phyloP scores from a whole-genome alignment of 2,113 vertebrate genomes.

The Cinclus cinclus region DNA sequence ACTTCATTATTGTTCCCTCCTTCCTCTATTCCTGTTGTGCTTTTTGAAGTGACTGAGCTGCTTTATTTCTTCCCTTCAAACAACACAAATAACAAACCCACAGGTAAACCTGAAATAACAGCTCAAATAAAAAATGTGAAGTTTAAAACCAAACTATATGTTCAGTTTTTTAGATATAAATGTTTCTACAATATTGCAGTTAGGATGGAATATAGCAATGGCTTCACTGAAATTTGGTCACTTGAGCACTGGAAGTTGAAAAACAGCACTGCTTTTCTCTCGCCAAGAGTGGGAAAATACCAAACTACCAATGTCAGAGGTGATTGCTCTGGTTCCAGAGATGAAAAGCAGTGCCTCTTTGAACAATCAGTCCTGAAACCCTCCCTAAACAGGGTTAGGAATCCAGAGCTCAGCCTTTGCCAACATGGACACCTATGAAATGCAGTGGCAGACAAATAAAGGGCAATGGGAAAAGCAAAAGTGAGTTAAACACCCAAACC shows the following conservation, averaged over 20 bases:
- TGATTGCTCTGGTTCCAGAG: neutral
- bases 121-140: neutral
- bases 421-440: neutral
- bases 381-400: neutral
- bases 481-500: neutral
- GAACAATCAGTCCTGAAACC: neutral
- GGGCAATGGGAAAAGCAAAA: neutral
- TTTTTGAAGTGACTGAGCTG: slow-evolving; percentile 24
- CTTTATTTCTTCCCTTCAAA: neutral
- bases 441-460: neutral
- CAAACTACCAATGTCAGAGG: neutral
- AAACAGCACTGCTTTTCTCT: neutral
- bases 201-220: neutral
- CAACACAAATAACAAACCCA: neutral
- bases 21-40: neutral
- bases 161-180: too few relatives aligned
- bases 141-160: neutral
- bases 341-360: neutral
- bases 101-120: neutral
- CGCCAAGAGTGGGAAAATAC: neutral
- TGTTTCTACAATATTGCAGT: neutral
- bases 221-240: neutral
- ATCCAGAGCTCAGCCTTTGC: neutral
- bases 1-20: neutral
- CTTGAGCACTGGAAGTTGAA: neutral